Conservation (phyloP, 2,888 invertebrate genomes). For the Sepiola atlantica region DNA sequence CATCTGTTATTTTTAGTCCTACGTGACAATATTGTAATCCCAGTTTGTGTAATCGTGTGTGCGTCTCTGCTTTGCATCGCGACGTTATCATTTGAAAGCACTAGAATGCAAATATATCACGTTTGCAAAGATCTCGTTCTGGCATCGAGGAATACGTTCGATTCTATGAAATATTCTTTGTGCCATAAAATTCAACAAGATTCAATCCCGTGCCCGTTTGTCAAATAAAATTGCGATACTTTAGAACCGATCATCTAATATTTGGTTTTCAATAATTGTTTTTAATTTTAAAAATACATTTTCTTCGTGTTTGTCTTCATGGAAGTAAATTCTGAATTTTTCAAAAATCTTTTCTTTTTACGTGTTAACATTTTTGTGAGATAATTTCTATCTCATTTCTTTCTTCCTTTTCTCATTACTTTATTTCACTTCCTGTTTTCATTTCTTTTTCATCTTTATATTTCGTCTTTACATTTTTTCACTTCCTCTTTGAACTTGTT, state of each 20-base stretch:
- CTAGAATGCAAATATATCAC: background rate
- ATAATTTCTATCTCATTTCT: too few relatives aligned
- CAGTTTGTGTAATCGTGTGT: background rate
- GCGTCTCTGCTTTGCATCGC: background rate
- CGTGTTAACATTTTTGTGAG: background rate
- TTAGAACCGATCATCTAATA: background rate
- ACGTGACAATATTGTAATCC: background rate
- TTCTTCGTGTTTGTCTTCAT: background rate
- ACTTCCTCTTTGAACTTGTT: too few relatives aligned
- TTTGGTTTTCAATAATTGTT: too few relatives aligned
- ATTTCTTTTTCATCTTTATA: background rate
- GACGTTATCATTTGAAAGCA: background rate
- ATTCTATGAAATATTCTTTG: background rate
- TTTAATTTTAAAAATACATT: background rate
- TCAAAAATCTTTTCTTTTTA: background rate
- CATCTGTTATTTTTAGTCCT: background rate
- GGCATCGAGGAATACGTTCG: background rate
- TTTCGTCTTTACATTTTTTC: too few relatives aligned
- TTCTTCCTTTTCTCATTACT: background rate
- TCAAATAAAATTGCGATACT: slow-evolving; percentile 2
- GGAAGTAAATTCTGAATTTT: background rate
- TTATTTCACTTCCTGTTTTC: background rate
- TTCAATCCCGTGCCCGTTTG: background rate
- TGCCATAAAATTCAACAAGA: slow-evolving; percentile 4
- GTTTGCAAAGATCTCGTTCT: background rate